Base-by-base conservation (phyloP, 2,113 vertebrate species). In the Ophthalmolycus amberensis region DNA sequence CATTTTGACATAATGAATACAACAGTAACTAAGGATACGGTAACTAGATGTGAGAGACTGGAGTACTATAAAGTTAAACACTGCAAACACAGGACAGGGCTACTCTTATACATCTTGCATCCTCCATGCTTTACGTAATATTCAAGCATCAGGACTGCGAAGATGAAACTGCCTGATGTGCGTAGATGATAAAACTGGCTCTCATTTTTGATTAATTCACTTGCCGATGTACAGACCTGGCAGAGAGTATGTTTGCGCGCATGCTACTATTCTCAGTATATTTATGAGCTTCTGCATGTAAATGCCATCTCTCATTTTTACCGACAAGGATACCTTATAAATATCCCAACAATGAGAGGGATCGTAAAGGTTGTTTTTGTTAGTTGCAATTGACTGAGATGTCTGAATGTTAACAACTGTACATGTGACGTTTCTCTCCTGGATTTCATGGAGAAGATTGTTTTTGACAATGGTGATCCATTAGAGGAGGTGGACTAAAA, bases 281-380 rank as follows among this genome's bases (percentile, higher is more conserved):
- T 89, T 80, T 37, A 85, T 89, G 79, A 70, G 40, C 65, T 48
- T 38, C 60, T 69, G 42, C 58, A 69, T 84, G 70, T 82, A 82
- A 86, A 89, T 88, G 84, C 38, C 42, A 71, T 42, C 68, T 84
- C 38, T 46, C 66, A 88, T 82, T 75, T 83, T 67, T 56, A 83
- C 66, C 79, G 25, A 58, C 40, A 0, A 2, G 9, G 9, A 71
- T 46, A 63, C 27, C 60, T 37, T 87, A 72, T 81, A 75, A 78
- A 83, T 83, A 83, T 77, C 20, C 29, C 29, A 62, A 73, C 38
- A 68, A 87, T 44, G 22, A 64, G 20, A 69, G 2, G 18, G 40
- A 50, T 77, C 54, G 59, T 75, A 65, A 79, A 76, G 66, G 74
- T 67, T 71, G 34, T 71, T 76, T 86, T 66, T 76, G 16, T 58